Evolutionary conservation across 1,140 invertebrate genomes (phyloP).

Genomic region (Polypedilum vanderplanki): DNA sequence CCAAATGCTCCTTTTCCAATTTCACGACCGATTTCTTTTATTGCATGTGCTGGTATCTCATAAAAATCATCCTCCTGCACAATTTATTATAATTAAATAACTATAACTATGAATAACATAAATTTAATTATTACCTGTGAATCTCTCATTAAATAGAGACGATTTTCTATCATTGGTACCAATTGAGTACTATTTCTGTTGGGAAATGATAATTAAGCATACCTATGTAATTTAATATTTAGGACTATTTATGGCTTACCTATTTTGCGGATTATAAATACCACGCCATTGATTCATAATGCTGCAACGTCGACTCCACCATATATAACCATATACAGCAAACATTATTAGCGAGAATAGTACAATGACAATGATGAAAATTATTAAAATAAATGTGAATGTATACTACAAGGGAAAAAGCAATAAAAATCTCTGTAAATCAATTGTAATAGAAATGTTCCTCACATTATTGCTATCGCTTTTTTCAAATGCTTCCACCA

Average conservation of each 20-base stretch:
- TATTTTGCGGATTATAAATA: neutral
- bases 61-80: neutral
- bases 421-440: neutral
- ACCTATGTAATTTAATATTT: neutral
- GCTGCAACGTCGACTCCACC: neutral
- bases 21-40: constrained; percentile 45
- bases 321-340: neutral
- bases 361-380: neutral
- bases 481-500: neutral
- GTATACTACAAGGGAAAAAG: neutral
- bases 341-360: neutral
- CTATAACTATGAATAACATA: neutral
- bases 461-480: neutral
- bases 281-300: constrained; percentile 16
- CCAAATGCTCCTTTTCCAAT: constrained; percentile 71
- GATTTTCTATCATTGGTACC: constrained; percentile 2
- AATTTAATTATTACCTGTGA: neutral
- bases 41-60: constrained; percentile 33
- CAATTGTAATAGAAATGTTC: neutral
- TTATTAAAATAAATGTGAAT: neutral
- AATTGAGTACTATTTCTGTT: neutral
- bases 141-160: neutral
- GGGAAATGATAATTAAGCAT: neutral
- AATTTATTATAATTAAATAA: neutral
- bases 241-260: neutral